A percentile compares a stretch with the other conserved stretches of the same genome.
Evolutionary conservation across 1,140 invertebrate species (phyloP).

Genomic region (Chlorops oryzae): DNA sequence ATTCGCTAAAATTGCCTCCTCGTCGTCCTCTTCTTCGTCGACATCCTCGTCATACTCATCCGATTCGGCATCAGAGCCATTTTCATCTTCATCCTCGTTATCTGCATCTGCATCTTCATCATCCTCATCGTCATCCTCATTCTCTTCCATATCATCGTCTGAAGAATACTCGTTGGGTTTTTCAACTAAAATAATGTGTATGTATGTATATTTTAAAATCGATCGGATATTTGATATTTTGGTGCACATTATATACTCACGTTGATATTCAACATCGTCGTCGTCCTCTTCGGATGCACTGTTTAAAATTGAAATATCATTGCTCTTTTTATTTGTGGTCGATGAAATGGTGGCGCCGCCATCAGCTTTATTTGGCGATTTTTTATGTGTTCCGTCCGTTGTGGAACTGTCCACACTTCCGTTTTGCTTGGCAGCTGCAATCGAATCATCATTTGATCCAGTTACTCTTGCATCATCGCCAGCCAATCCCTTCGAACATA

Average conservation of each 20-base stretch:
- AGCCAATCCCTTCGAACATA: conserved; percentile 6
- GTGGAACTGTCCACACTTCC: conserved; percentile 14
- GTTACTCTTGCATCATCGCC: conserved; percentile 18
- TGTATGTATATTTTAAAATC: background rate
- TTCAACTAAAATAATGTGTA: conserved; percentile 5
- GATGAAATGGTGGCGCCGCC: conserved; percentile 22
- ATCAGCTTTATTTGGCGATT: conserved; percentile 9
- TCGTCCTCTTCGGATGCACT: conserved; percentile 37
- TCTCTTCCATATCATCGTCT: conserved; percentile 28
- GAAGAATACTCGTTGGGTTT: conserved; percentile 21
- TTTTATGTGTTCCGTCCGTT: conserved; percentile 10
- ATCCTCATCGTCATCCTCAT: conserved; percentile 4
- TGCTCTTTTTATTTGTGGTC: conserved; percentile 36
- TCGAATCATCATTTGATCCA: conserved; percentile 24
- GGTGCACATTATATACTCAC: too few relatives aligned
- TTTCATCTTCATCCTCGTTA: conserved; percentile 20
- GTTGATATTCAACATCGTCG: conserved; percentile 18
- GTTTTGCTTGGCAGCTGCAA: conserved; percentile 21
- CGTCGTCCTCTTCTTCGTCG: conserved; percentile 14
- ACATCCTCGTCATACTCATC: conserved; percentile 11
- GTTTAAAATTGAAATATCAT: too few relatives aligned
- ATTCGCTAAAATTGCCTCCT: conserved; percentile 49
- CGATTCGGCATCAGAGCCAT: too few relatives aligned
- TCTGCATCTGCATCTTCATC: conserved; percentile 10
- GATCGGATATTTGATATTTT: background rate